phyloP scores from a whole-genome alignment of 2,113 vertebrate species.

The Python bivittatus region DNA sequence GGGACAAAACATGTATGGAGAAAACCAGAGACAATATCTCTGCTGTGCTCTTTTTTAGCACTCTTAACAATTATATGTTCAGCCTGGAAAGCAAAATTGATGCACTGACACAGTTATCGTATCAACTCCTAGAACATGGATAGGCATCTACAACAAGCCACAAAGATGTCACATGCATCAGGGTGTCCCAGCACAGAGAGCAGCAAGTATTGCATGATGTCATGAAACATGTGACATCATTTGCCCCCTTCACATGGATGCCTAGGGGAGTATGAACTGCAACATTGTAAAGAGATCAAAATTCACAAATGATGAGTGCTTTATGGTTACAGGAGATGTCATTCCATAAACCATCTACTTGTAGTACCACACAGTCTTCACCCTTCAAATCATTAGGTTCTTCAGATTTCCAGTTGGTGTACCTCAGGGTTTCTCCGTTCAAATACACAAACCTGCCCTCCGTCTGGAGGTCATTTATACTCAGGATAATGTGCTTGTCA shows the following conservation, averaged over 20 bases:
- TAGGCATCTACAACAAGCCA: not conserved
- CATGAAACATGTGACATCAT: not conserved
- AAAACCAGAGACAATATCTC: not conserved
- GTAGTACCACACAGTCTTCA: constrained; percentile 18
- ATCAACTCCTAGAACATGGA: not conserved
- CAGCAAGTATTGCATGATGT: not conserved
- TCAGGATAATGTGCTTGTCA: not conserved
- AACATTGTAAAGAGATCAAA: not conserved
- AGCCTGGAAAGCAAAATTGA: not conserved
- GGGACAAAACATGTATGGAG: not conserved
- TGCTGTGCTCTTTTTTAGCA: not conserved
- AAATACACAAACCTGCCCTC: constrained; percentile 36
- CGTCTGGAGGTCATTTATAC: constrained; percentile 18
- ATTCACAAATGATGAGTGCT: constrained; percentile 38
- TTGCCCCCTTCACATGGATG: not conserved
- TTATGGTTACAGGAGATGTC: not conserved
- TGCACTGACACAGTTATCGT: not conserved
- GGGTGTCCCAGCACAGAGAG: not conserved
- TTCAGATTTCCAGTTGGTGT: constrained; percentile 15
- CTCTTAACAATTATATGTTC: not conserved
- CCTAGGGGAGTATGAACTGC: not conserved
- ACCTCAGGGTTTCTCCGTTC: constrained; percentile 4
- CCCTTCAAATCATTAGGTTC: constrained; percentile 18
- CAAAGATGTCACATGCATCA: not conserved
- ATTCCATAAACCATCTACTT: constrained; percentile 20